Percentiles rank a stretch among this genome's conserved stretches.
phyloP scores from a whole-genome alignment of 2,888 invertebrate genomes.

The Caenorhabditis plicata region DNA sequence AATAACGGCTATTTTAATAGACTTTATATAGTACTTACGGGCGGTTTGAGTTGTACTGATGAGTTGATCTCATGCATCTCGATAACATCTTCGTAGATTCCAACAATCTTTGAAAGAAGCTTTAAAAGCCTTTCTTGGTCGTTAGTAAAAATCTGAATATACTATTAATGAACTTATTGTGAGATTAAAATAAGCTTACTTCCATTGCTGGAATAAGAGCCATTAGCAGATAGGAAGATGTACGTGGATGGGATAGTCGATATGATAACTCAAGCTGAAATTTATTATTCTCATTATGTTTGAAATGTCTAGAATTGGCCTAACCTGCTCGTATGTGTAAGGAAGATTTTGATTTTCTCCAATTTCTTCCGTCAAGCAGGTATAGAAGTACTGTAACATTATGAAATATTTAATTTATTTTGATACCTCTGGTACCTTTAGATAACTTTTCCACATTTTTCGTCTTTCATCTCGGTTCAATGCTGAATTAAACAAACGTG shows the following conservation, averaged over 20 bases:
- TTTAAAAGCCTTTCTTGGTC: constrained; percentile 6
- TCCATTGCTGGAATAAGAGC: constrained; percentile 16
- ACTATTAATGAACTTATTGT: too few species aligned
- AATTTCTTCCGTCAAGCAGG: constrained; percentile 2
- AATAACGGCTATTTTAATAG: too few species aligned
- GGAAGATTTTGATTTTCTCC: constrained; percentile 3
- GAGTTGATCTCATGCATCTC: not conserved
- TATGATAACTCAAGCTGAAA: constrained; percentile 18
- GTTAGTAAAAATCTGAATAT: not conserved
- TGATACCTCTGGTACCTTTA: too few species aligned
- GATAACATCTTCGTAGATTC: constrained; percentile 5
- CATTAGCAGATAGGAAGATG: constrained; percentile 24
- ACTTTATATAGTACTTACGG: too few species aligned
- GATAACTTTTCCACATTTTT: constrained; percentile 10
- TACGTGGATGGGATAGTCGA: constrained; percentile 22
- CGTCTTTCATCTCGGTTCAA: constrained; percentile 17
- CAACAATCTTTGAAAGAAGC: constrained; percentile 4
- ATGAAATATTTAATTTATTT: too few species aligned
- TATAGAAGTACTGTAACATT: constrained; percentile 10
- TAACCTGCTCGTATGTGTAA: constrained; percentile 17
- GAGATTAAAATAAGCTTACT: not conserved
- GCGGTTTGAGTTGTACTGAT: constrained; percentile 8
- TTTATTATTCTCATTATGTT: not conserved
- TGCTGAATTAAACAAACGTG: constrained; percentile 24
- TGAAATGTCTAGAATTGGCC: not conserved